Evolutionary conservation across 1,140 invertebrate species (phyloP).

Genomic region (Magallana angulata): DNA sequence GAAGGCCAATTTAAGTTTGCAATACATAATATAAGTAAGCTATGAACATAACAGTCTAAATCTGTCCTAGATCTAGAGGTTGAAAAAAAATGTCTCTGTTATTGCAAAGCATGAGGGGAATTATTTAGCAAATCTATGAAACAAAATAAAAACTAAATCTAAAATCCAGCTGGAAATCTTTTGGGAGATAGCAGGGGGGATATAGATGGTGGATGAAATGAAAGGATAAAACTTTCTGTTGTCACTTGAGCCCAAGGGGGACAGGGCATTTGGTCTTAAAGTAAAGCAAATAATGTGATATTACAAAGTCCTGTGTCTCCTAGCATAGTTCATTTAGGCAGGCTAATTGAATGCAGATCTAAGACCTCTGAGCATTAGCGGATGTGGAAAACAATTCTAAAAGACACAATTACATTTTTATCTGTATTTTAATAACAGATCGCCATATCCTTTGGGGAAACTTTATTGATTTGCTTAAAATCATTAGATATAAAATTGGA

Average conservation of each 20-base stretch:
- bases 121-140: too few species aligned
- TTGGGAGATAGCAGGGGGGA: neutral
- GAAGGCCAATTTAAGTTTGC: too few species aligned
- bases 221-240: constrained; percentile 9
- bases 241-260: neutral
- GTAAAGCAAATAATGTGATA: constrained; percentile 27
- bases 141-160: neutral
- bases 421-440: constrained; percentile 16
- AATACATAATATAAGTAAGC: too few species aligned
- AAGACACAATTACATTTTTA: constrained; percentile 36
- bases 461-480: constrained; percentile 22
- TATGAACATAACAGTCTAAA: too few species aligned
- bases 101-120: too few species aligned
- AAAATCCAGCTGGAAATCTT: neutral
- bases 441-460: constrained; percentile 15
- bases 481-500: constrained; percentile 12
- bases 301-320: constrained; percentile 15
- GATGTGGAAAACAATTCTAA: constrained; percentile 19
- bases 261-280: constrained; percentile 27
- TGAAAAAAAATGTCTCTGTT: too few species aligned
- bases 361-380: constrained; percentile 18
- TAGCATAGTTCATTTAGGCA: constrained; percentile 19
- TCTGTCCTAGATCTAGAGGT: too few species aligned
- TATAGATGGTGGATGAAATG: neutral
- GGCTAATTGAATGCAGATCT: constrained; percentile 35